Conservation (phyloP, 2,797 vertebrate genomes). For the Melanotaenia pygmaea region DNA sequence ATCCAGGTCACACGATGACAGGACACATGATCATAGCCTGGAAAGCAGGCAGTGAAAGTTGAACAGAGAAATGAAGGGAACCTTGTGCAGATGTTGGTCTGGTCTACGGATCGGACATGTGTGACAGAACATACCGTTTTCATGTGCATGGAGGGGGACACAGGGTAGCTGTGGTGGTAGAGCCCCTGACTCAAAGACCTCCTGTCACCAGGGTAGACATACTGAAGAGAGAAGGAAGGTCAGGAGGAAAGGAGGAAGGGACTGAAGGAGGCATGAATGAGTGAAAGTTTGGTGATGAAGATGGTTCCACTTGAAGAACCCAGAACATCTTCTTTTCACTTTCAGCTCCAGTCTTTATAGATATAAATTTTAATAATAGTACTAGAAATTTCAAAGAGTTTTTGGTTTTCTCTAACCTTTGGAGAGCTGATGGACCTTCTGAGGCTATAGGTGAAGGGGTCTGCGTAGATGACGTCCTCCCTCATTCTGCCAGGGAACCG, state of each 20-base stretch:
- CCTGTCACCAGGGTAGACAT: conserved; percentile 92
- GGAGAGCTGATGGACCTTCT: conserved; percentile 93
- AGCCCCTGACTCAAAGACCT: conserved; percentile 88
- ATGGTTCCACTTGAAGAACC: neutral
- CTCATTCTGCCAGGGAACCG: conserved; percentile 78
- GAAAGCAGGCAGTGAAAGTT: neutral
- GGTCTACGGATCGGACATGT: neutral
- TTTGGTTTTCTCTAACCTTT: conserved; percentile 81
- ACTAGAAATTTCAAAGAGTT: neutral
- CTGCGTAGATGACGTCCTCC: conserved; percentile 87
- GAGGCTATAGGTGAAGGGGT: conserved; percentile 87
- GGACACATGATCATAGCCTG: neutral
- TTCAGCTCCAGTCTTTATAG: too few species aligned
- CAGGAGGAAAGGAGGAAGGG: conserved; percentile 4
- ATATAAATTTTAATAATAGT: neutral
- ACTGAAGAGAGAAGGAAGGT: conserved; percentile 81
- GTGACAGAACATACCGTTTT: conserved; percentile 90
- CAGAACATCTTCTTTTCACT: neutral
- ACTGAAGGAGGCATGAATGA: conserved; percentile 18
- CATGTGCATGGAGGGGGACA: conserved; percentile 90
- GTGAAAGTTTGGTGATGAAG: too few species aligned
- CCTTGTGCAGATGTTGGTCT: too few species aligned
- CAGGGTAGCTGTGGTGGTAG: conserved; percentile 91
- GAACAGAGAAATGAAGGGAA: too few species aligned
- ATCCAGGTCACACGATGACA: neutral